Evolutionary conservation across 2,797 vertebrate genomes (phyloP).

Genomic region (Xenops minutus): DNA sequence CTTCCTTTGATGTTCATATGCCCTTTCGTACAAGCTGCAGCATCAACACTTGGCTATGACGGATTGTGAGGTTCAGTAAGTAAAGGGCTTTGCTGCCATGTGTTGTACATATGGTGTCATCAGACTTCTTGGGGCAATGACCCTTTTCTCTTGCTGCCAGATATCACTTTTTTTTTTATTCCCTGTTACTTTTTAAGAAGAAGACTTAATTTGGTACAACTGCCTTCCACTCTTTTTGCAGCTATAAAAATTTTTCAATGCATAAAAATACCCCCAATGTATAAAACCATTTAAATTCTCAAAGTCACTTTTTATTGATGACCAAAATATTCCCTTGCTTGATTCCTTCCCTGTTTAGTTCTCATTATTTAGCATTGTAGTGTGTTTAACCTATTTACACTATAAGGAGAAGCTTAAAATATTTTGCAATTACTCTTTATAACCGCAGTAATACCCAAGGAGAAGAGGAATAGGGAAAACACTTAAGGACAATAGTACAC

Average conservation of each 20-base stretch:
- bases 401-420: neutral
- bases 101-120: neutral
- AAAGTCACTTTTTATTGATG: neutral
- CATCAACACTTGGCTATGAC: neutral
- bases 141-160: neutral
- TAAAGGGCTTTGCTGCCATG: neutral
- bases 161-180: neutral
- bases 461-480: neutral
- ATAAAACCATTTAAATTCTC: neutral
- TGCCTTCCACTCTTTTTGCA: neutral
- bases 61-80: neutral
- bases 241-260: neutral
- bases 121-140: neutral
- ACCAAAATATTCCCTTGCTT: neutral
- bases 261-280: neutral
- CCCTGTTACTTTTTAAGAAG: neutral
- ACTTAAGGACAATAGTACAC: neutral
- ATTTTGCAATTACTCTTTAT: neutral
- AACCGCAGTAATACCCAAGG: neutral
- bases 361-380: neutral
- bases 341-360: neutral
- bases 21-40: neutral
- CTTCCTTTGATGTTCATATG: neutral
- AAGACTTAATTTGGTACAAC: neutral
- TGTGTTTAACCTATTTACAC: neutral